phyloP scores from a whole-genome alignment of 2,888 invertebrate genomes.

The Drosophila parthenogenetica region DNA sequence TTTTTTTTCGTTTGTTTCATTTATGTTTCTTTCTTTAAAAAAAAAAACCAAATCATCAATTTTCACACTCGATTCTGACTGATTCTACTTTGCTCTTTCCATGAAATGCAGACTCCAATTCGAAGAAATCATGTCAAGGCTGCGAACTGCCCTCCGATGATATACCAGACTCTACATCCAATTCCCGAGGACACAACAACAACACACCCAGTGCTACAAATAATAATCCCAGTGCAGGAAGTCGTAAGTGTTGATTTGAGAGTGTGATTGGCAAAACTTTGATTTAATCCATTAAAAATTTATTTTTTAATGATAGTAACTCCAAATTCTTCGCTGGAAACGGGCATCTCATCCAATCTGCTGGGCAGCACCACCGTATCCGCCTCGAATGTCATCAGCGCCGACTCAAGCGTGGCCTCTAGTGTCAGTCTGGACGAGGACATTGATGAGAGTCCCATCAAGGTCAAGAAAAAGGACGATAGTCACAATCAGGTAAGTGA shows the following conservation, averaged over 20 bases:
- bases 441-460: slow-evolving; percentile 83
- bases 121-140: slow-evolving; percentile 91
- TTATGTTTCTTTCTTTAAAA: slow-evolving; percentile 33
- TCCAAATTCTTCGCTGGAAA: slow-evolving; percentile 85
- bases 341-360: slow-evolving; percentile 87
- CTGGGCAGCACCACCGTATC: slow-evolving; percentile 90
- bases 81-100: slow-evolving; percentile 53
- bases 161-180: slow-evolving; percentile 89
- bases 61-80: slow-evolving; percentile 52
- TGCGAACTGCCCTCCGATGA: slow-evolving; percentile 92
- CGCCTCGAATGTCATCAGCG: slow-evolving; percentile 86
- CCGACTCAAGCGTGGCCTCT: slow-evolving; percentile 86
- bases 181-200: slow-evolving; percentile 90
- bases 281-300: neutral
- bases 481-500: slow-evolving; percentile 78
- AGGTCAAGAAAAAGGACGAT: slow-evolving; percentile 85
- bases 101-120: slow-evolving; percentile 85
- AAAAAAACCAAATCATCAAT: slow-evolving; percentile 66
- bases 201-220: slow-evolving; percentile 92
- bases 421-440: slow-evolving; percentile 85
- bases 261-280: neutral
- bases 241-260: slow-evolving; percentile 76
- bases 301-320: slow-evolving; percentile 74
- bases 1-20: neutral
- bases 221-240: slow-evolving; percentile 88